Evolutionary conservation across 2,113 vertebrate species (phyloP), one percentile per base, ranked within the genome.

Genomic region (Oxygymnocypris stewartii): DNA sequence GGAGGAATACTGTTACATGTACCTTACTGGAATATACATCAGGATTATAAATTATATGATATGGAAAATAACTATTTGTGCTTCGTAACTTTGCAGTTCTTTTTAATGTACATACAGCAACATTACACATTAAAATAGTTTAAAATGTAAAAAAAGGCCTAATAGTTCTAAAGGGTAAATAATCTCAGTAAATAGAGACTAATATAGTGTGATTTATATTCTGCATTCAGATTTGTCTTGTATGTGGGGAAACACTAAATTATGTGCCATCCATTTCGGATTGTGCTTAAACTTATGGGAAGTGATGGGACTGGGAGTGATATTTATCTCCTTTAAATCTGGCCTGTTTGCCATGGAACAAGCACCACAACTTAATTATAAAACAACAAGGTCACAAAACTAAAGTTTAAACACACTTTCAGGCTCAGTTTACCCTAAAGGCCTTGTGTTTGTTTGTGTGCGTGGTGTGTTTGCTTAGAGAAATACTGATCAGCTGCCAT

Each of bases 401-500:
- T 28, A 44, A 37, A 71, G 81, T 82, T 71, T 82, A 82, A 86
- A 59, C 42, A 63, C 10, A 73, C 12, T 86, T 81, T 35, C n/a
- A 73, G 85, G 18, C 69, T 42, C 40, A 28, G 69, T 82, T 86
- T 76, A 79, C 74, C 67, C 51, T n/a, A 63, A 88, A 82, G 81
- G 63, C 63, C 61, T 78, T 4, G 28, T 78, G 49, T 54, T 65
- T 77, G 11, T 77, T 57, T 20, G n/a, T 84, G 57, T 63, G 35
- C 83, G 65, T 47, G 54, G 63, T 47, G 44, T n/a, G 31, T 85
- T 75, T 79, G 79, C 44, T 28, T 47, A 7, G n/a, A 63, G 79
- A 81, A 89, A 79, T 87, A 83, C 49, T 16, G 79, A 89, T 89
- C 85, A 89, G 87, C 65, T 85, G 42, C 84, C 75, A 87, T 86